Evolutionary conservation across 2,113 vertebrate genomes (phyloP).

Genomic region (Scomber scombrus): DNA sequence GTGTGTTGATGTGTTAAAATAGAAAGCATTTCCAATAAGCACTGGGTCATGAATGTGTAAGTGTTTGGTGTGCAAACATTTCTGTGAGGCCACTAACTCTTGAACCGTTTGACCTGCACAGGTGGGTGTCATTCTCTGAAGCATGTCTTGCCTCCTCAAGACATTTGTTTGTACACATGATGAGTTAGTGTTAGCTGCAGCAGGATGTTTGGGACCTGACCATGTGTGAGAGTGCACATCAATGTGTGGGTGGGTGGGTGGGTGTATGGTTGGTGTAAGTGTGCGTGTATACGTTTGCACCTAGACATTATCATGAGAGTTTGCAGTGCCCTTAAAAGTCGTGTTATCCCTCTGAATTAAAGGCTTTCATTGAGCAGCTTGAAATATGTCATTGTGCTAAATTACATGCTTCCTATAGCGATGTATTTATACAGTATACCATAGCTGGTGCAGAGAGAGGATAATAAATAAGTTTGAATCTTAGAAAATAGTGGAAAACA

Average conservation of each 20-base stretch:
- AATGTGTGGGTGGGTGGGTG: constrained; percentile 54
- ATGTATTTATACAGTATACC: constrained; percentile 34
- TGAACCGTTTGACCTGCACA: constrained; percentile 74
- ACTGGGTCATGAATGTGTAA: constrained; percentile 18
- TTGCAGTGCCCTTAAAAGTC: constrained; percentile 62
- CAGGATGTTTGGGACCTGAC: constrained; percentile 82
- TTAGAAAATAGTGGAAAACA: constrained; percentile 70
- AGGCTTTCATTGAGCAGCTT: constrained; percentile 36
- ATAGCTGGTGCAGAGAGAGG: constrained; percentile 28
- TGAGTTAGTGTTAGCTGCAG: constrained; percentile 79
- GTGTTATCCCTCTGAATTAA: constrained; percentile 52
- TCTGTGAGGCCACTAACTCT: constrained; percentile 38
- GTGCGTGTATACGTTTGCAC: constrained; percentile 54
- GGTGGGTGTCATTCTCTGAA: constrained; percentile 76
- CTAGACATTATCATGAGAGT: constrained; percentile 48
- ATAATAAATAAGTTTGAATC: constrained; percentile 56
- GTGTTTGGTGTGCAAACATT: constrained; percentile 22
- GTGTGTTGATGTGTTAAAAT: constrained; percentile 14
- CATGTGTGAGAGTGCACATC: constrained; percentile 63
- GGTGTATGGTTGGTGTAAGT: constrained; percentile 8
- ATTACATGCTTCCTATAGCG: constrained; percentile 40
- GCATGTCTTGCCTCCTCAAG: constrained; percentile 56
- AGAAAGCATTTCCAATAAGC: constrained; percentile 19
- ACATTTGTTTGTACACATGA: constrained; percentile 84
- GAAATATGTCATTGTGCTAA: constrained; percentile 60